Conservation (phyloP, 2,888 invertebrate genomes). For the Melipona beecheii region DNA sequence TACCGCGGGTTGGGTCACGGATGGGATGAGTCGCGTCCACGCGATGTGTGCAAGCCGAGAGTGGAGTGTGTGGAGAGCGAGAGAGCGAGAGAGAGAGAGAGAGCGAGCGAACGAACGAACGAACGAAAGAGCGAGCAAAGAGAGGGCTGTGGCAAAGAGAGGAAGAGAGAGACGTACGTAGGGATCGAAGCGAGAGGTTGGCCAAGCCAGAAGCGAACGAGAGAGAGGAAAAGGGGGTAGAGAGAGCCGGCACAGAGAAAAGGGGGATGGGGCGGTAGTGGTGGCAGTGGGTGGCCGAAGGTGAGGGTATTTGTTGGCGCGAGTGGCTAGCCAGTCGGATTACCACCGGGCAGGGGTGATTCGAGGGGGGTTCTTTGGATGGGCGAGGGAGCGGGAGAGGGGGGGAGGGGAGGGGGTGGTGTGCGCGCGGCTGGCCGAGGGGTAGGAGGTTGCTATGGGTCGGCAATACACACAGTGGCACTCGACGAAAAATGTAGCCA, state of each 20-base stretch:
- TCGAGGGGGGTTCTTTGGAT: slow-evolving; percentile 66
- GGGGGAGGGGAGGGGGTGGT: neutral
- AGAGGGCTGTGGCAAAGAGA: neutral
- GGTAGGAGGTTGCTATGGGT: slow-evolving; percentile 60
- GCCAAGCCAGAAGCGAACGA: slow-evolving; percentile 6
- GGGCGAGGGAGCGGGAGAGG: slow-evolving; percentile 28
- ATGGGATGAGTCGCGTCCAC: slow-evolving; percentile 71
- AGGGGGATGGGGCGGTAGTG: slow-evolving; percentile 61
- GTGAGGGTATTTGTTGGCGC: slow-evolving; percentile 84
- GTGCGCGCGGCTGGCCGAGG: slow-evolving; percentile 55
- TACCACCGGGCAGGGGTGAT: slow-evolving; percentile 79
- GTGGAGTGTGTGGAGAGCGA: slow-evolving; percentile 18
- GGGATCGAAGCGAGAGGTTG: slow-evolving; percentile 49
- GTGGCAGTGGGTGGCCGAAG: slow-evolving; percentile 79
- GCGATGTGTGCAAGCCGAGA: slow-evolving; percentile 46
- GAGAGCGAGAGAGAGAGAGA: neutral
- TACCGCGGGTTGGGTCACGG: slow-evolving; percentile 77
- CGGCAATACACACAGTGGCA: slow-evolving; percentile 77
- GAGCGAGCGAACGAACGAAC: neutral
- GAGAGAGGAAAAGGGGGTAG: slow-evolving; percentile 26
- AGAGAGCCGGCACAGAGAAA: slow-evolving; percentile 25
- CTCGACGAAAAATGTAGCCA: slow-evolving; percentile 83
- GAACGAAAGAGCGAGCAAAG: neutral
- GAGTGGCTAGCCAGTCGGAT: slow-evolving; percentile 84
- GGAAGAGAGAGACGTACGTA: slow-evolving; percentile 6